Percentiles rank a stretch among this genome's conserved stretches.
Evolutionary conservation across 1,140 invertebrate genomes (phyloP).

Genomic region (Drusus annulatus): DNA sequence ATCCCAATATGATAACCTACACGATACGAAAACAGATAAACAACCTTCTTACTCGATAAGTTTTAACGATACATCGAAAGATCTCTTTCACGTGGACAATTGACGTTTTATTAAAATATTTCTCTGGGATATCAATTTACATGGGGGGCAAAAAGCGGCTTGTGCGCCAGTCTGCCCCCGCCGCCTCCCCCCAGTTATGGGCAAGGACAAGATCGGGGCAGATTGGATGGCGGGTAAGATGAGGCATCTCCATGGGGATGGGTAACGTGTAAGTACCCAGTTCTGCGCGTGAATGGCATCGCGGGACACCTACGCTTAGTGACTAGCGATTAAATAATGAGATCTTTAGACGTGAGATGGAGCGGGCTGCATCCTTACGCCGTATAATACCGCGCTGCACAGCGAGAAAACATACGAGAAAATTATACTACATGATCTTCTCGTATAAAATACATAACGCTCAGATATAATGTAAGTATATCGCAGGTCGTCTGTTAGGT

Average conservation of each 20-base stretch:
- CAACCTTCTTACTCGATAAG: neutral
- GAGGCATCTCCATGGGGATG: neutral
- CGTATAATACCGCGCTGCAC: too few species aligned
- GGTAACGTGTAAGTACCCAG: slow-evolving; percentile 21
- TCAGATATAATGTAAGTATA: too few species aligned
- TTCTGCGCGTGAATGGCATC: slow-evolving; percentile 17
- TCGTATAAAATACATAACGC: too few species aligned
- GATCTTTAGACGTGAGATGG: neutral
- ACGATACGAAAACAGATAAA: neutral
- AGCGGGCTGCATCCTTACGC: too few species aligned
- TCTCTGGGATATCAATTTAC: neutral
- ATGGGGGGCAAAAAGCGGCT: neutral
- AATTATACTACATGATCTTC: too few species aligned
- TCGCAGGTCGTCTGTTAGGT: too few species aligned
- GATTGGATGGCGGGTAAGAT: slow-evolving; percentile 10
- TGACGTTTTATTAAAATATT: neutral
- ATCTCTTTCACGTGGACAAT: neutral
- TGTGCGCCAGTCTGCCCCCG: neutral
- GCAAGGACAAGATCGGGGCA: neutral
- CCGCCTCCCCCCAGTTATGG: neutral
- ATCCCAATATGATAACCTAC: neutral
- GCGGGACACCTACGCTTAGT: slow-evolving; percentile 2
- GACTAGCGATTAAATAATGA: slow-evolving; percentile 7
- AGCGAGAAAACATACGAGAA: too few species aligned
- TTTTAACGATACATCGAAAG: neutral